phyloP scores from a whole-genome alignment of 2,113 vertebrate species.

The Plectropomus leopardus region DNA sequence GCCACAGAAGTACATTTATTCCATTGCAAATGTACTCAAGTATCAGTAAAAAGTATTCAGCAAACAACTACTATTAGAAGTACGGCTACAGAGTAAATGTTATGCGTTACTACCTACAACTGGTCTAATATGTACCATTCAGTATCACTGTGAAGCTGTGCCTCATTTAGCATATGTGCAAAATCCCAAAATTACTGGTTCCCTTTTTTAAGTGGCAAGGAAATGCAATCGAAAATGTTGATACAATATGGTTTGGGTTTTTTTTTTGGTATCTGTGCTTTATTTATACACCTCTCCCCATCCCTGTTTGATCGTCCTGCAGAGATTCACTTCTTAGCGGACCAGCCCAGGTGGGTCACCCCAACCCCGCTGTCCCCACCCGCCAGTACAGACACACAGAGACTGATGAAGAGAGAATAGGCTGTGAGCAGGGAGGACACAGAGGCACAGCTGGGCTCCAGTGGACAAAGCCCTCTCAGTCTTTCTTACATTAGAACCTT shows the following conservation, averaged over 20 bases:
- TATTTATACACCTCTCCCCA: conserved; percentile 2
- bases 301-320: conserved; percentile 9
- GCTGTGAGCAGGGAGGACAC: conserved; percentile 45
- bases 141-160: not conserved
- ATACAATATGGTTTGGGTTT: not conserved
- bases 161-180: not conserved
- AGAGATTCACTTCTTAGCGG: conserved; percentile 4
- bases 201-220: not conserved
- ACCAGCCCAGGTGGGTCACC: conserved; percentile 52
- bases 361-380: not conserved
- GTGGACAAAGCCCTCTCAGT: conserved; percentile 72
- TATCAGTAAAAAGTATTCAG: too few species aligned
- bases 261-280: conserved; percentile 8
- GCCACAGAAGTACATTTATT: too few species aligned
- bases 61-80: too few species aligned
- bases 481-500: conserved; percentile 69
- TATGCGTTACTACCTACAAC: too few species aligned
- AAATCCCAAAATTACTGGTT: not conserved
- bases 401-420: conserved; percentile 32
- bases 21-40: too few species aligned
- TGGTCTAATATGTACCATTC: too few species aligned
- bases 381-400: conserved; percentile 21
- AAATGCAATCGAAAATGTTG: not conserved
- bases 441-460: conserved; percentile 68
- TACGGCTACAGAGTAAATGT: too few species aligned